These are phyloP conservation scores for Frieseomelitta varia DNA, from an alignment of 1,140 invertebrate species.

Conservation along the genomic window DNA sequence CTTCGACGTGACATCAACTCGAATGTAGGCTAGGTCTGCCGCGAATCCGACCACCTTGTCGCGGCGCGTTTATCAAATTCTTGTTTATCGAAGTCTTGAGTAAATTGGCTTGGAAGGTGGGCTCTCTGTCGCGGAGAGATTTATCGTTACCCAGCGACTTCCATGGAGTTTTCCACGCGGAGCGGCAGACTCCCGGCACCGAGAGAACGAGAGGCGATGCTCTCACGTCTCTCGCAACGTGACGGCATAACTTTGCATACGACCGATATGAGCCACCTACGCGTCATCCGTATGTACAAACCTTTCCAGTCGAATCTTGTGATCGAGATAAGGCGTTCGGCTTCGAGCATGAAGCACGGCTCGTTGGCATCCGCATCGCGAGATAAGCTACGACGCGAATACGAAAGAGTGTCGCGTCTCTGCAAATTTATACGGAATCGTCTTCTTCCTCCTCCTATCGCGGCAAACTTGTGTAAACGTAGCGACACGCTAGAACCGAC, in stretches of 20 bases:
- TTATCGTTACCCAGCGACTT: slow-evolving; percentile 60
- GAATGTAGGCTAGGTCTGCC: neutral
- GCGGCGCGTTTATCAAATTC: slow-evolving; percentile 54
- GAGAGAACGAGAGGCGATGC: slow-evolving; percentile 52
- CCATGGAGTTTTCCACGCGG: slow-evolving; percentile 51
- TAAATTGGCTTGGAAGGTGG: slow-evolving; percentile 54
- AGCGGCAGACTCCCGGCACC: slow-evolving; percentile 32
- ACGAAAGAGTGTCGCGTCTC: slow-evolving; percentile 54
- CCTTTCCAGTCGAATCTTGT: slow-evolving; percentile 61
- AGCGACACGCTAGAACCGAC: neutral
- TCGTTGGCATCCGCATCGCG: slow-evolving; percentile 61
- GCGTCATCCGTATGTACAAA: slow-evolving; percentile 66
- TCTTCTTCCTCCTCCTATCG: slow-evolving; percentile 35
- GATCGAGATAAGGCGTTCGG: slow-evolving; percentile 64
- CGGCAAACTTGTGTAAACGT: slow-evolving; percentile 6
- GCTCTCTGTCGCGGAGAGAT: slow-evolving; percentile 47
- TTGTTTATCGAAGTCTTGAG: slow-evolving; percentile 58
- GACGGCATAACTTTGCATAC: slow-evolving; percentile 65
- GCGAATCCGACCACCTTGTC: slow-evolving; percentile 11
- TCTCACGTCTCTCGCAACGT: slow-evolving; percentile 50
- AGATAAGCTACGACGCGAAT: slow-evolving; percentile 66
- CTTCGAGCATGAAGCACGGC: slow-evolving; percentile 44
- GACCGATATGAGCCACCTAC: slow-evolving; percentile 62
- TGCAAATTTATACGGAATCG: slow-evolving; percentile 61
- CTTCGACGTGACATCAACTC: neutral